Evolutionary conservation across 2,113 vertebrate species (phyloP), one percentile per base, ranked within the genome.

Genomic region (Eulemur macaco): DNA sequence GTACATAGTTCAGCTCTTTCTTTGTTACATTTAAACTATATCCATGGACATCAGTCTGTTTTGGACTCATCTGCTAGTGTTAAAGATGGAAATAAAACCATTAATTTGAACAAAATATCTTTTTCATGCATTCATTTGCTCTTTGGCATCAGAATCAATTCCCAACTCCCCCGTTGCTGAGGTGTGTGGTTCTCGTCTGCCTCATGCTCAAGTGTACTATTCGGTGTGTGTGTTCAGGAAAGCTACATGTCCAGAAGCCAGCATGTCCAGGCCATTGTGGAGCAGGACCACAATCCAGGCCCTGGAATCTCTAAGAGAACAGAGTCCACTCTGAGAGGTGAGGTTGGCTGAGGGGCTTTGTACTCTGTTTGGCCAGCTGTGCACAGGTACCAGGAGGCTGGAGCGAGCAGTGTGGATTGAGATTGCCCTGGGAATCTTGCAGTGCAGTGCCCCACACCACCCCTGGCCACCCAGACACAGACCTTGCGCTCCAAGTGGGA

Each of bases 1-100:
- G 98, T 99, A 98, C 97, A 98, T 98, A 98, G 93, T 98, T 98
- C 56, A 78, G 13, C 56, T 97, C 85, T 97, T 96, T 97, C 93
- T 98, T 96, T 96, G 93, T 97, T 96, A 85, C 97, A 96, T 98
- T 98, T 98, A 98, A 98, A 95, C 95, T 97, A 58, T 98, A 91
- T 97, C 82, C 87, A 58, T 90, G 92, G 97, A 74, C 45, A 88
- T 96, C 96, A 78, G 54, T 98, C 97, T 96, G 3, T 95, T 97
- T 97, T 97, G 88, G 96, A 96, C 95, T 97, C 94, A 96, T 93
- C 97, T 97, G 89, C 94, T 98, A 97, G 97, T 97, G 97, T 98
- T 97, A 95, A 86, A 98, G 56, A 86, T 96, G 92, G 50, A 98
- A 98, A 98, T 98, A 98, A 98, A 98, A 93, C 0, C 21, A 77